Percentiles rank a stretch among this genome's conserved stretches.
These are phyloP conservation scores for Dysmachus trigonus DNA, from an alignment of 2,888 invertebrate species.

Conservation along the genomic window DNA sequence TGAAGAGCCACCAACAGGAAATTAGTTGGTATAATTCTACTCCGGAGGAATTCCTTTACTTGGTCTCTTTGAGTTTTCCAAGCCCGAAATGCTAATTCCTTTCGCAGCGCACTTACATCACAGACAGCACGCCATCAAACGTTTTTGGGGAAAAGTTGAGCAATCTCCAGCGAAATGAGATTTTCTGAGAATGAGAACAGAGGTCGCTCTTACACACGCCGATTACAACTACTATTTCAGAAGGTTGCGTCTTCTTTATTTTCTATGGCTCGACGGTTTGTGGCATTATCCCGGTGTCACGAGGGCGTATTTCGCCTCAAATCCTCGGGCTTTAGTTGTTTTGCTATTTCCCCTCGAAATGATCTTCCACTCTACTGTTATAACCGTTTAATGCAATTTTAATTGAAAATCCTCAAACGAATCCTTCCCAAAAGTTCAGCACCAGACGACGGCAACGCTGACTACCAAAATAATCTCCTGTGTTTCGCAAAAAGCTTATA, in stretches of 20 bases:
- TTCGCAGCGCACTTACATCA: background rate
- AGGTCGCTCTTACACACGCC: background rate
- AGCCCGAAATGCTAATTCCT: background rate
- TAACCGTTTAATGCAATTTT: conserved; percentile 48
- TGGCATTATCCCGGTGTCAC: conserved; percentile 10
- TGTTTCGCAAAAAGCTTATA: conserved; percentile 48
- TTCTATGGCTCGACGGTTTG: background rate
- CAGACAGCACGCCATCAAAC: background rate
- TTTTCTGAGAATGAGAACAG: background rate
- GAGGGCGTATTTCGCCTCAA: conserved; percentile 7
- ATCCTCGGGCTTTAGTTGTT: conserved; percentile 15
- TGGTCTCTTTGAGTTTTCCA: background rate
- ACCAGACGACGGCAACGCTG: background rate
- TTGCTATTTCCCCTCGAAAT: conserved; percentile 31
- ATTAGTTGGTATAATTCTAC: background rate
- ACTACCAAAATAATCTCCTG: conserved; percentile 27
- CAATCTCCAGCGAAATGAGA: background rate
- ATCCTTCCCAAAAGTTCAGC: conserved; percentile 41
- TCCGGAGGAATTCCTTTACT: background rate
- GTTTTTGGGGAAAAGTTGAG: background rate
- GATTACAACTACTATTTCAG: background rate
- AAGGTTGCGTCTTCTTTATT: background rate
- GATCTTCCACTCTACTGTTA: conserved; percentile 23
- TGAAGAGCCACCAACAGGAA: background rate
- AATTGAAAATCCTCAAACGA: conserved; percentile 48